Evolutionary conservation across 1,140 invertebrate genomes (phyloP), one percentile per base, ranked within the genome.

Genomic region (Agraylea sexmaculata): DNA sequence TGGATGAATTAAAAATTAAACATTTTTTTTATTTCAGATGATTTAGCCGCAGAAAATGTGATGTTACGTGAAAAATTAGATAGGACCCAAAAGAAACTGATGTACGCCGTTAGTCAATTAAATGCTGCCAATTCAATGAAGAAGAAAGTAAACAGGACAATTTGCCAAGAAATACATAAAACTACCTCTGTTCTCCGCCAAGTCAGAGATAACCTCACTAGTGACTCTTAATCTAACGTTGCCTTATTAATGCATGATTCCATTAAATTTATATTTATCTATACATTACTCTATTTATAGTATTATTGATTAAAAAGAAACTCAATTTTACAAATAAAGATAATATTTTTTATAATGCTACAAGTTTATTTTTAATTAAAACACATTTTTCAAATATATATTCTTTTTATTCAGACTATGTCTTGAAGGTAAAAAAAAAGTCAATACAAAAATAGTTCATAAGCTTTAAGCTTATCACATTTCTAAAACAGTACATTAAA

Each of bases 111-210:
- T 12, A 58, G 59, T 22, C 70, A 75, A 49, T 54, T 76, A 10
- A 68, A 67, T 40, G 60, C 68, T 5, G 66, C 70, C 3, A 74
- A 75, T 51, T 62, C 71, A 53, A 61, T 64, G 33, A 75, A 75
- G 47, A 60, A 64, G 34, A 68, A 62, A 50, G 70, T 74, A 4
- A 71, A 77, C 46, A 66, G 68, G 30, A 71, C 70, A 18, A 75
- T 77, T 49, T 76, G 73, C 51, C 64, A 68, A 28, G 70, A 77
- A 55, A 70, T 77, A 32, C 70, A 74, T 46, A 74, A 75, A 53
- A 77, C 75, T 11, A 72, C 73, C 38, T 64, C 69, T 37, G 70
- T 77, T 15, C 53, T 77, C n/a, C 64, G 71, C 12, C 68, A 73
- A 53, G 73, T 72, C 1, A 58, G 61, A 37, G 63, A 62, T 2